Conservation (phyloP, 2,888 invertebrate species). For the Clepsis dumicolana region DNA sequence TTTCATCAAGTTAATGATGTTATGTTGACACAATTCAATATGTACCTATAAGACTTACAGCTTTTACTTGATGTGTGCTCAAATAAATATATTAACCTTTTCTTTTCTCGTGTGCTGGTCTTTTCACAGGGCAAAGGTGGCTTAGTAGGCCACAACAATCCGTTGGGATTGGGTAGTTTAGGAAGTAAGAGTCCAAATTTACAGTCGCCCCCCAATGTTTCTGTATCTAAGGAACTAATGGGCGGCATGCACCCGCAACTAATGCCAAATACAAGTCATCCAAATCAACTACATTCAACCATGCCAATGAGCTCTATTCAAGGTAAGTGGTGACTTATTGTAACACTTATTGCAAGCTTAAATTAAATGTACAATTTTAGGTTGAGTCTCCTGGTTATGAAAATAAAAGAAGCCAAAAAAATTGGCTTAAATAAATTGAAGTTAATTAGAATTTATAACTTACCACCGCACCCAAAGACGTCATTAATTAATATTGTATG, state of each 20-base stretch:
- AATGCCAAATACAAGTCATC: conserved; percentile 91
- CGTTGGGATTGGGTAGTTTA: conserved; percentile 90
- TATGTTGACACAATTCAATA: neutral
- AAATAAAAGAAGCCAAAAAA: too few relatives aligned
- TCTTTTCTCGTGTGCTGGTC: conserved; percentile 74
- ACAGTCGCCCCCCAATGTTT: conserved; percentile 94
- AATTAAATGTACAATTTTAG: too few relatives aligned
- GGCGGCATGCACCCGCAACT: conserved; percentile 90
- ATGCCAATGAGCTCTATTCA: conserved; percentile 91
- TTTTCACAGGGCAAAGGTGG: conserved; percentile 89
- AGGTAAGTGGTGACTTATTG: conserved; percentile 74
- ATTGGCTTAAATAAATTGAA: neutral
- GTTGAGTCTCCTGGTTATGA: too few relatives aligned
- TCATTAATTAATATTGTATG: neutral
- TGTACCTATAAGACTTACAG: neutral
- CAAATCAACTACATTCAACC: conserved; percentile 83
- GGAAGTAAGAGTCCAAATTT: conserved; percentile 94
- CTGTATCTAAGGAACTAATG: conserved; percentile 93
- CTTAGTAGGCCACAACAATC: conserved; percentile 90
- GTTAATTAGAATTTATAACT: neutral
- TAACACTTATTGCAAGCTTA: conserved; percentile 7
- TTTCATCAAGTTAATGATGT: neutral
- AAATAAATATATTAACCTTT: conserved; percentile 61
- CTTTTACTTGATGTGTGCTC: neutral
- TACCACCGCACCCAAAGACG: neutral